Conservation (phyloP, 2,113 vertebrate species). For the Xenotilapia flavipinnis region DNA sequence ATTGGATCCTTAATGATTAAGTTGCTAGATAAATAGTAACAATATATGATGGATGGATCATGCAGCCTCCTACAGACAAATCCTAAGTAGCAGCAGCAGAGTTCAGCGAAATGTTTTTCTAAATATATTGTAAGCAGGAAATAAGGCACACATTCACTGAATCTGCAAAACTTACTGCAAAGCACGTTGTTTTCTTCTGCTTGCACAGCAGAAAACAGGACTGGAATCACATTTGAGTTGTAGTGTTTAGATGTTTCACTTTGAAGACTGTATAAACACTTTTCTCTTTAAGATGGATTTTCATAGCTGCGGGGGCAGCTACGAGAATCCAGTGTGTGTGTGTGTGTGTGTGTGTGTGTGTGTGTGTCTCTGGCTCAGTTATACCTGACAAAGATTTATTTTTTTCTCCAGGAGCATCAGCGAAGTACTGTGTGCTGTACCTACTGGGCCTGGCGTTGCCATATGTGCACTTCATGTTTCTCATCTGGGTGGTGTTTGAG, state of each 20-base stretch:
- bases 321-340: not conserved
- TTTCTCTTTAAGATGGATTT: not conserved
- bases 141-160: not conserved
- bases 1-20: not conserved
- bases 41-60: not conserved
- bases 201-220: not conserved
- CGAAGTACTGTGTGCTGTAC: conserved; percentile 81
- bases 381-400: not conserved
- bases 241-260: not conserved
- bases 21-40: not conserved
- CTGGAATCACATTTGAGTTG: not conserved
- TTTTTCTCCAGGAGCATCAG: conserved; percentile 74
- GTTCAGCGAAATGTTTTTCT: not conserved
- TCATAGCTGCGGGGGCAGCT: not conserved
- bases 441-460: conserved; percentile 85
- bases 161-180: not conserved
- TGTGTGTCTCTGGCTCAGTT: not conserved
- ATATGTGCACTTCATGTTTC: conserved; percentile 86
- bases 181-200: not conserved
- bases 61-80: not conserved
- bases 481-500: conserved; percentile 94
- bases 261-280: not conserved
- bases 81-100: not conserved
- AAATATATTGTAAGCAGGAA: not conserved
- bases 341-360: not conserved